Evolutionary conservation across 2,113 vertebrate genomes (phyloP), one percentile per base, ranked within the genome.

Genomic region (Psilopogon haemacephalus): DNA sequence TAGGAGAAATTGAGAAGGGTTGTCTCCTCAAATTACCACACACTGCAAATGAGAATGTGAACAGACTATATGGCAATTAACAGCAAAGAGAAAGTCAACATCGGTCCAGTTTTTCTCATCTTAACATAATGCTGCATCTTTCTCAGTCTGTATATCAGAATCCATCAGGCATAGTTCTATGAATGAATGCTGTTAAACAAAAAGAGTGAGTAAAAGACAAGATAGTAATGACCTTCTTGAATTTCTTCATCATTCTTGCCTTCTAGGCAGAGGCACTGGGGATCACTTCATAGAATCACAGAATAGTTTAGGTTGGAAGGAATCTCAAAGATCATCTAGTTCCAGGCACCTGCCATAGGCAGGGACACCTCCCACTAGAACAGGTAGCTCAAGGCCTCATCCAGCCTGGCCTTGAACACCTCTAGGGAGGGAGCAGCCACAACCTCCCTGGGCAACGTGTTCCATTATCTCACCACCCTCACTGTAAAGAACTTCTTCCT

Each of bases 1-100:
- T 19, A 73, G 60, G 62, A 50, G n/a, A 64, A 77, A 91, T 2
- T 26, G 55, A 77, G 75, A 59, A 69, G 20, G 20, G 15, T 10
- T 37, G 69, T 44, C 40, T 64, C 28, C n/a, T 76, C 70, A 37
- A 27, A 9, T 67, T 67, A 68, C n/a, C 0, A 1, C 0, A 0
- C 13, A 12, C 38, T 55, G 74, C 58, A 50, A 74, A 74, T 30
- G 50, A 59, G 67, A 83, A 46, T 8, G 11, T 30, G 40, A 88
- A 44, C 78, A 56, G 32, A 7, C 33, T 74, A 79, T 84, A 19
- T 84, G 64, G 58, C 58, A 65, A 19, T 50, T 70, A 27, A 79
- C 32, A 70, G 52, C 52, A 70, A 44, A 60, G 40, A 33, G 26
- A 55, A 68, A 50, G n/a, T 78, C 63, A 73, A 58, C 18, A 42